Base-by-base conservation (phyloP, 2,888 invertebrate species). In the Ceriagrion tenellum region DNA sequence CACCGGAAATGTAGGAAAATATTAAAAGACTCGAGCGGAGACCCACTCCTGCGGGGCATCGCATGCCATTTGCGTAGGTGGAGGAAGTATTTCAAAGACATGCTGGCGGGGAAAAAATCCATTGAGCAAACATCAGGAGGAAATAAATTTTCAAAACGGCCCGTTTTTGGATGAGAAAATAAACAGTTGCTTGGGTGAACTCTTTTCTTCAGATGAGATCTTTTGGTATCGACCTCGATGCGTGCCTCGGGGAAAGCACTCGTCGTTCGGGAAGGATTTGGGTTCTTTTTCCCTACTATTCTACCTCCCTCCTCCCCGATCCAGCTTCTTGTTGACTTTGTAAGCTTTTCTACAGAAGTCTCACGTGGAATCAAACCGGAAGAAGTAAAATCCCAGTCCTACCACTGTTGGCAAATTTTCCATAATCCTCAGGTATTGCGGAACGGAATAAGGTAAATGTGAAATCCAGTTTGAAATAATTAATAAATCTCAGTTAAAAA, bases 131-230 rank as follows among this genome's bases (percentile, higher is more conserved):
- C 47, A 47, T 40, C 69, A 47, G 69, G 69, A 47, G 47, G 91
- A 59, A 91, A 91, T 91, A 91, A 93, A 93, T 69, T 93, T 93
- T 93, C 93, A 69, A 47, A 93, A 93, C 93, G 89, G 55, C 55
- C 89, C 47, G 93, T 26, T 90, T 59, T 56, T 93, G 47, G 69
- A 93, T 93, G 93, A 47, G 93, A 93, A 93, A 93, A 93, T 93
- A 93, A 93, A 93, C 93, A 93, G 63, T 93, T 74, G 47, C 93
- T 23, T 40, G 26, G 91, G 47, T 74, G 93, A 93, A 69, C 93
- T 69, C 81, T 93, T 69, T 93, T 93, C 93, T 93, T 93, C 74
- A 93, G 93, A 93, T 93, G 93, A 93, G 69, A 93, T 93, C 93
- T 74, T 74, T 93, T 69, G 69, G 69, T 69, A 93, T 93, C 93